Percentiles rank a stretch among this genome's conserved stretches.
phyloP scores from a whole-genome alignment of 1,140 invertebrate genomes.

The Trinorchestia longiramus region DNA sequence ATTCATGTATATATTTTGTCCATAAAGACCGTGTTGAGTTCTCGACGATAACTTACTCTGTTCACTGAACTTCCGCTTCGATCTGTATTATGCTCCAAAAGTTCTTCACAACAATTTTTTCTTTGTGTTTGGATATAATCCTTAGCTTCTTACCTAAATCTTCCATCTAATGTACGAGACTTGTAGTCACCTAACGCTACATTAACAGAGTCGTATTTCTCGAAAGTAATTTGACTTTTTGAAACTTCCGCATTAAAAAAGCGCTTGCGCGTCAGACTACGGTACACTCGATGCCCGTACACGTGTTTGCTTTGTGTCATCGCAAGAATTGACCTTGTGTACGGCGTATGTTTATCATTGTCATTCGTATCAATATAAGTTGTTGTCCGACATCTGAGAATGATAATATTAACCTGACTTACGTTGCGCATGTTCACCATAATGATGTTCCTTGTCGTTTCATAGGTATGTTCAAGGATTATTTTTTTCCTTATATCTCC shows the following conservation, averaged over 20 bases:
- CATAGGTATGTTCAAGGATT: no score
- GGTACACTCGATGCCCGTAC: no score
- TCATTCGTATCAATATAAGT: background rate
- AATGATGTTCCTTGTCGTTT: no score
- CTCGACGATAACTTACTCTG: no score
- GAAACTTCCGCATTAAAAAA: background rate
- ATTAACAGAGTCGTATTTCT: background rate
- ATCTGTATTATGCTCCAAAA: background rate
- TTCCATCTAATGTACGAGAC: background rate
- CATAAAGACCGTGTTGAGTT: no score
- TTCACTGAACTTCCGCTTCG: background rate
- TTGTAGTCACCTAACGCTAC: background rate
- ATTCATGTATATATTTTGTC: no score
- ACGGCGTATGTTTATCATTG: background rate
- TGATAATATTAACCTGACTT: no score
- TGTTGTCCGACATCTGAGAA: background rate
- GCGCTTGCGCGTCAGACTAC: background rate
- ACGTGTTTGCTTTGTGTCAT: background rate
- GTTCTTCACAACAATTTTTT: background rate
- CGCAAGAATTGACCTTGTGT: background rate
- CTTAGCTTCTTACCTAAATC: background rate
- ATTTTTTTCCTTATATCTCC: no score
- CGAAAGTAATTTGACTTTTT: background rate
- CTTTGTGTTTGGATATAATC: no score
- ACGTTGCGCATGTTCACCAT: no score